phyloP scores from a whole-genome alignment of 1,140 invertebrate species.

The Lasioglossum albipes region DNA sequence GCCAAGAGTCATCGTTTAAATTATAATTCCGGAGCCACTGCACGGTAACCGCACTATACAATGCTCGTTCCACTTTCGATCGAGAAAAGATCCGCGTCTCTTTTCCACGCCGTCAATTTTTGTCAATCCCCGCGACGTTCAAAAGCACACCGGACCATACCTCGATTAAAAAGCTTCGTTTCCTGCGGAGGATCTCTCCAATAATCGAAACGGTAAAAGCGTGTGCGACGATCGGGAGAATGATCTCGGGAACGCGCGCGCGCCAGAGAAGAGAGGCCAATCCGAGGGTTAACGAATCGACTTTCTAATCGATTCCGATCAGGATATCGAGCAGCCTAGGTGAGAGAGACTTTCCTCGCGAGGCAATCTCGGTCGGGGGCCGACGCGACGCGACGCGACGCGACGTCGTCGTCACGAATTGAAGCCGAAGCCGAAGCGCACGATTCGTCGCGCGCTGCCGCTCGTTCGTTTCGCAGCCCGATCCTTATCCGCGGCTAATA shows the following conservation, averaged over 20 bases:
- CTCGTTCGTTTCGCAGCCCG: slow-evolving; percentile 13
- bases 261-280: slow-evolving; percentile 14
- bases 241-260: slow-evolving; percentile 32
- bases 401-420: slow-evolving; percentile 34
- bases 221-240: neutral
- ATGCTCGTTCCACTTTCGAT: neutral
- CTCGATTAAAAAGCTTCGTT: slow-evolving; percentile 31
- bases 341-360: neutral
- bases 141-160: neutral
- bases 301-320: slow-evolving; percentile 43
- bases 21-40: slow-evolving; percentile 73
- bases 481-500: slow-evolving; percentile 71
- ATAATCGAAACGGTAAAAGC: slow-evolving; percentile 13
- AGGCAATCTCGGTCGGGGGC: no score
- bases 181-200: neutral
- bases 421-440: slow-evolving; percentile 37
- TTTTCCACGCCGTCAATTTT: neutral
- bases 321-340: slow-evolving; percentile 39
- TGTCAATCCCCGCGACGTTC: neutral
- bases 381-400: slow-evolving; percentile 5
- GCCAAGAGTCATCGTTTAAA: slow-evolving; percentile 78
- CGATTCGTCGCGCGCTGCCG: slow-evolving; percentile 43
- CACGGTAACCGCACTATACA: neutral
- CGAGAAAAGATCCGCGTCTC: slow-evolving; percentile 43
- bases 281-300: slow-evolving; percentile 40